Percentiles rank a stretch among this genome's conserved stretches.
These are phyloP conservation scores for Lanius ludovicianus DNA, from an alignment of 2,113 vertebrate species.

Conservation along the genomic window DNA sequence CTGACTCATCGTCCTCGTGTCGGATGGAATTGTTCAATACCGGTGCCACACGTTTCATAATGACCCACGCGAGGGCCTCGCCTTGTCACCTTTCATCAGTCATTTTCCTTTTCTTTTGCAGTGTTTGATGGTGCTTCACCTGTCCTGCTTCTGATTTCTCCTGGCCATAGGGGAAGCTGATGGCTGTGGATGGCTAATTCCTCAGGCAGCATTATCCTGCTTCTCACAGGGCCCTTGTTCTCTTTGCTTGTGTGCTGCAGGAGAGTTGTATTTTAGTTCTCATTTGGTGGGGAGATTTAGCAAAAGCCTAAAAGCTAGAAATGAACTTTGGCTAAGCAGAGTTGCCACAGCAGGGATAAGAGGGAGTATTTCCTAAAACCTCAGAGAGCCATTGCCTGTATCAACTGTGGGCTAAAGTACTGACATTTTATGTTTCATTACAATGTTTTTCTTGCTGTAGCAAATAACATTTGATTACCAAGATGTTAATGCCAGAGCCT, in stretches of 20 bases:
- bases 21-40: not conserved
- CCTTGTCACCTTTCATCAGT: rapidly evolving
- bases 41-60: rapidly evolving
- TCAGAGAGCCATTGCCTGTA: not conserved
- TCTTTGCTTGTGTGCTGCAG: not conserved
- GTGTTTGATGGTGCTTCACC: not conserved
- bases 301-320: not conserved
- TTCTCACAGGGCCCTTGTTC: not conserved
- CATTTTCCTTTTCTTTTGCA: not conserved
- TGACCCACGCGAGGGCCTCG: rapidly evolving
- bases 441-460: not conserved
- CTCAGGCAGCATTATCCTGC: not conserved
- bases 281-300: not conserved
- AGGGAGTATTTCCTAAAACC: not conserved
- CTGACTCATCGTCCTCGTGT: not conserved
- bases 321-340: not conserved
- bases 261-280: not conserved
- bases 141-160: not conserved
- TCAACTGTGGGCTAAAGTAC: not conserved
- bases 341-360: not conserved
- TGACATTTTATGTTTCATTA: not conserved
- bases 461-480: not conserved
- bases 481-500: not conserved
- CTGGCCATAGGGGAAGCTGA: not conserved
- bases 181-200: not conserved